A percentile compares a stretch with the other conserved stretches of the same genome.
Evolutionary conservation across 2,888 invertebrate genomes (phyloP).

Genomic region (Pollenia labialis): DNA sequence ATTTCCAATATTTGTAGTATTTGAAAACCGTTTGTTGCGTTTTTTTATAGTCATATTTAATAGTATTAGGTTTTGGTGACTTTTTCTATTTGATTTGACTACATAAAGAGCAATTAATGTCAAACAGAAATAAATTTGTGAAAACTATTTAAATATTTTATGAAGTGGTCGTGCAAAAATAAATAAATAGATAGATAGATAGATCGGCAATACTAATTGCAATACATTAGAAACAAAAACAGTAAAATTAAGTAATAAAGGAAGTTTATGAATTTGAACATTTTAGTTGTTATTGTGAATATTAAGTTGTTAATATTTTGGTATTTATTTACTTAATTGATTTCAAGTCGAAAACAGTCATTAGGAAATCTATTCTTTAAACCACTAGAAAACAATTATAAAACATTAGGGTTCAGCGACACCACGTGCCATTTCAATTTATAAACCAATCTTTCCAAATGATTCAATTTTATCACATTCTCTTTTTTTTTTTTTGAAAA

Average conservation of each 20-base stretch:
- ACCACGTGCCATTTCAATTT: no score
- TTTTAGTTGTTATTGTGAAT: not conserved
- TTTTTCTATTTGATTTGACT: conserved; percentile 45
- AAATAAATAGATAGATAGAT: not conserved
- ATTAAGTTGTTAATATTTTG: conserved; percentile 4
- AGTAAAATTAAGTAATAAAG: conserved; percentile 25
- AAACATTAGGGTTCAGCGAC: not conserved
- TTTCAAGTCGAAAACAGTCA: not conserved
- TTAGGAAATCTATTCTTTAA: not conserved
- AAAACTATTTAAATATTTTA: conserved; percentile 40
- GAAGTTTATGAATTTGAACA: conserved; percentile 23
- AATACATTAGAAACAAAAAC: not conserved
- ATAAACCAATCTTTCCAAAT: no score
- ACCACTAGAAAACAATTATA: not conserved
- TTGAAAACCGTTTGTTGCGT: conserved; percentile 43
- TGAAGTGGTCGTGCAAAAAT: conserved; percentile 22
- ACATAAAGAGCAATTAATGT: conserved; percentile 61
- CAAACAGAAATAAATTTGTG: conserved; percentile 49
- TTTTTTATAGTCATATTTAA: not conserved
- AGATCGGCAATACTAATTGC: conserved; percentile 3
- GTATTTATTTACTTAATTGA: conserved; percentile 34
- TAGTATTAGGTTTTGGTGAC: not conserved
- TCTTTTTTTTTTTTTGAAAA: no score
- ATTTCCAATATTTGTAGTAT: conserved; percentile 9
- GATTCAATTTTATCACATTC: no score